Evolutionary conservation across 2,113 vertebrate genomes (phyloP).

Genomic region (Lasiurus borealis): DNA sequence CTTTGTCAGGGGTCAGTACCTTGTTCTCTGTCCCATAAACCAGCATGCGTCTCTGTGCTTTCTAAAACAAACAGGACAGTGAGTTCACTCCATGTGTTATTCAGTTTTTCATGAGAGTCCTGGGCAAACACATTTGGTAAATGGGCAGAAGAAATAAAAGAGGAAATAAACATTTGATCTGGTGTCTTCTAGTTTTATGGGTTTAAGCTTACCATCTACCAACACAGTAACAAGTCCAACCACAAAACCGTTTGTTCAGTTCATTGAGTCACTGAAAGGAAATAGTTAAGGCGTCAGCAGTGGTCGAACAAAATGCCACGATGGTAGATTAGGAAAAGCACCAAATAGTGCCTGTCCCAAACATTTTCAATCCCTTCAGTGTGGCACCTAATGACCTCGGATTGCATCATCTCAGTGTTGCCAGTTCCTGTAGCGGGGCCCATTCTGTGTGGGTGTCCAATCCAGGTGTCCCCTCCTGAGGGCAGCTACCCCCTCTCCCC

Average conservation of each 20-base stretch:
- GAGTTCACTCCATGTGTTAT: neutral
- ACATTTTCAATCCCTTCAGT: neutral
- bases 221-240: neutral
- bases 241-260: too few relatives aligned
- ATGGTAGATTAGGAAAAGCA: neutral
- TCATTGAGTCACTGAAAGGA: neutral
- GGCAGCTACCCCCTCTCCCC: too few relatives aligned
- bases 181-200: neutral
- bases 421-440: rapidly evolving
- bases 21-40: neutral
- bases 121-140: constrained; percentile 7
- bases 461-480: rapidly evolving
- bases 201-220: neutral
- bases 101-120: neutral
- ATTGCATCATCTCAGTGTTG: rapidly evolving
- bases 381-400: neutral
- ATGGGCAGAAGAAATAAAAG: neutral
- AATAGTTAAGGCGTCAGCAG: neutral
- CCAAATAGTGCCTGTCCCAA: neutral
- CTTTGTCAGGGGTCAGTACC: neutral
- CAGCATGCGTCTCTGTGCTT: neutral
- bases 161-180: neutral
- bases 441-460: neutral
- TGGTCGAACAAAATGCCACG: neutral
- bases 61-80: neutral